phyloP scores from a whole-genome alignment of 1,140 invertebrate genomes.

The Neelides sp. region DNA sequence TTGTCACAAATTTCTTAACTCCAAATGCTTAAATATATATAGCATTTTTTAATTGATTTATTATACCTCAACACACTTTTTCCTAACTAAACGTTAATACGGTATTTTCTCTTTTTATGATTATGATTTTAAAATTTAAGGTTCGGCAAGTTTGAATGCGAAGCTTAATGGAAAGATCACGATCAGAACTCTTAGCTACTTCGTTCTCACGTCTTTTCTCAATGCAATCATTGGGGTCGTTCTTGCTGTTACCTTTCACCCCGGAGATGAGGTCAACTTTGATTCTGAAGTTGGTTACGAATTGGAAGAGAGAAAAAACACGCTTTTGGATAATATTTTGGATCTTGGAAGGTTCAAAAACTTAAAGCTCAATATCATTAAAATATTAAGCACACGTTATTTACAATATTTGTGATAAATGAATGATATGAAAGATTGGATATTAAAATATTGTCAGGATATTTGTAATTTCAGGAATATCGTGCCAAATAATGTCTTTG shows the following conservation, averaged over 20 bases:
- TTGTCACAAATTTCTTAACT: too few species aligned
- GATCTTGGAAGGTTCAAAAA: conserved; percentile 63
- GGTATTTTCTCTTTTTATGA: conserved; percentile 2
- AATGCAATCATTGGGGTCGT: conserved; percentile 64
- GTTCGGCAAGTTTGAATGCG: conserved; percentile 70
- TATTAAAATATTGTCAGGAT: too few species aligned
- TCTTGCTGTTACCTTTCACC: conserved; percentile 59
- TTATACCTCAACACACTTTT: too few species aligned
- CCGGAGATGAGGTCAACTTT: conserved; percentile 42
- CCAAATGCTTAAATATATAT: too few species aligned
- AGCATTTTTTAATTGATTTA: too few species aligned
- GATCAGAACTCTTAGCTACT: conserved; percentile 61
- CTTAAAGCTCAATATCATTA: background rate
- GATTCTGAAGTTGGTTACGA: conserved; percentile 38
- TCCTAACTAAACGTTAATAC: too few species aligned
- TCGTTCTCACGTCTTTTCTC: conserved; percentile 63
- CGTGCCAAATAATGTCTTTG: conserved; percentile 75
- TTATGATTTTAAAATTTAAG: conserved; percentile 38
- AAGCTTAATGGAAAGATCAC: conserved; percentile 75
- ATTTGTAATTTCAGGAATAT: conserved; percentile 55
- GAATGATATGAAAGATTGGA: background rate
- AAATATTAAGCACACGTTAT: background rate
- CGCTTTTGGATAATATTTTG: conserved; percentile 65
- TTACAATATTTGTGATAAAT: background rate
- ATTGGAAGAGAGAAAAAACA: conserved; percentile 45